Evolutionary conservation across 2,113 vertebrate genomes (phyloP), one percentile per base, ranked within the genome.

Genomic region (Trochalopteron elliotii): DNA sequence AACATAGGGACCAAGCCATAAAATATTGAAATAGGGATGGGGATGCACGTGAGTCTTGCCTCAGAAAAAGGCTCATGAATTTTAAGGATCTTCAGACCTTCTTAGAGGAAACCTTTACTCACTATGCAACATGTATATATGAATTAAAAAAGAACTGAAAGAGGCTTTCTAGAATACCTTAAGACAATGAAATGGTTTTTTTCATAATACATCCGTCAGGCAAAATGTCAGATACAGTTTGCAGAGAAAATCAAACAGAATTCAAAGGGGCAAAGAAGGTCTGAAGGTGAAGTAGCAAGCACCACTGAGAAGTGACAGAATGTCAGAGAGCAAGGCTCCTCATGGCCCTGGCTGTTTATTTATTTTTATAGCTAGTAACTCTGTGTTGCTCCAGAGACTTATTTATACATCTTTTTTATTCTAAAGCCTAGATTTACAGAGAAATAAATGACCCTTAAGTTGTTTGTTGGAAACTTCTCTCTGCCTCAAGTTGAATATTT

Each of bases 41-140:
- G 65, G 72, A 79, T 64, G 55, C 81, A 95, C 68, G 74, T 63
- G 76, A 93, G 82, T 30, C 64, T 91, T 72, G 55, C 37, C 44
- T 87, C 22, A 87, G 65, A 87, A 93, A 89, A 93, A 87, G 10
- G 8, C 52, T 93, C 11, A 81, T 88, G 83, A 97, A 96, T 96
- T 94, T 94, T 94, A 94, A 96, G 87, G 22, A 45, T 80, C 49
- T 72, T 90, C 64, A 89, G 77, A 94, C 35, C 8, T 88, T 70
- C 39, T 53, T 79, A 76, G 64, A 79, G 59, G 33, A 90, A 94
- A 72, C 6, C 27, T 94, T 79, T 79, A 24, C 35, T 92, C 49
- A 56, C n/a, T 19, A n/a, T 57, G 35, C 23, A 83, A 17, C n/a
- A 65, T 15, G 45, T 71, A 72, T 25, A 39, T 40, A 50, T 39